Conservation (phyloP, 2,888 invertebrate genomes). For the Caenorhabditis imperialis region DNA sequence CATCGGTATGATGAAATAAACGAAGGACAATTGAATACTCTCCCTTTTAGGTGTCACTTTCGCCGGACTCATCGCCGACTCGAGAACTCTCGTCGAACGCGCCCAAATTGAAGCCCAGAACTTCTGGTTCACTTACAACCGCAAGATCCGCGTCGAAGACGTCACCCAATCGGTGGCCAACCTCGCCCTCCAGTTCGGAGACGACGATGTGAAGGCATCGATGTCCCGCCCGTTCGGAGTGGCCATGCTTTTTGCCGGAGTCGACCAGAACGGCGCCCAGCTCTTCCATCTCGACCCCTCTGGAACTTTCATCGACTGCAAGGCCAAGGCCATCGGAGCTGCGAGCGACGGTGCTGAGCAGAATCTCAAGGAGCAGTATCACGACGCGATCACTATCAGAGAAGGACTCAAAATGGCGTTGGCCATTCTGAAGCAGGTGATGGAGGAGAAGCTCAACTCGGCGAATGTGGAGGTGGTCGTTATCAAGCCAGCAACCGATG, state of each 20-base stretch:
- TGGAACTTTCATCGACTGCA: slow-evolving; percentile 93
- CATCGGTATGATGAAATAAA: slow-evolving; percentile 83
- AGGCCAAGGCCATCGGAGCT: slow-evolving; percentile 98
- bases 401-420: slow-evolving; percentile 93
- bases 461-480: slow-evolving; percentile 90
- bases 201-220: slow-evolving; percentile 90
- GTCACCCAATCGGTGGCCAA: slow-evolving; percentile 98
- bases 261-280: slow-evolving; percentile 88
- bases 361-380: slow-evolving; percentile 86
- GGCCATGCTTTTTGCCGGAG: slow-evolving; percentile 93
- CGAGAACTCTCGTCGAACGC: slow-evolving; percentile 91
- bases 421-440: slow-evolving; percentile 96
- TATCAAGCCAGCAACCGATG: slow-evolving; percentile 70
- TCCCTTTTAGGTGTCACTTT: slow-evolving; percentile 72
- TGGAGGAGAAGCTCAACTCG: slow-evolving; percentile 98
- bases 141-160: slow-evolving; percentile 86
- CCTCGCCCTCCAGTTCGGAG: slow-evolving; percentile 98
- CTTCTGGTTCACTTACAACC: slow-evolving; percentile 78
- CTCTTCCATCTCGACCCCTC: slow-evolving; percentile 91
- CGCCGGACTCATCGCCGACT: slow-evolving; percentile 94
- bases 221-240: slow-evolving; percentile 97
- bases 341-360: slow-evolving; percentile 99
- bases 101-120: slow-evolving; percentile 90
- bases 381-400: slow-evolving; percentile 89
- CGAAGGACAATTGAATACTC: not conserved